phyloP scores from a whole-genome alignment of 2,888 invertebrate species.

The Ichneumoninae sp. region DNA sequence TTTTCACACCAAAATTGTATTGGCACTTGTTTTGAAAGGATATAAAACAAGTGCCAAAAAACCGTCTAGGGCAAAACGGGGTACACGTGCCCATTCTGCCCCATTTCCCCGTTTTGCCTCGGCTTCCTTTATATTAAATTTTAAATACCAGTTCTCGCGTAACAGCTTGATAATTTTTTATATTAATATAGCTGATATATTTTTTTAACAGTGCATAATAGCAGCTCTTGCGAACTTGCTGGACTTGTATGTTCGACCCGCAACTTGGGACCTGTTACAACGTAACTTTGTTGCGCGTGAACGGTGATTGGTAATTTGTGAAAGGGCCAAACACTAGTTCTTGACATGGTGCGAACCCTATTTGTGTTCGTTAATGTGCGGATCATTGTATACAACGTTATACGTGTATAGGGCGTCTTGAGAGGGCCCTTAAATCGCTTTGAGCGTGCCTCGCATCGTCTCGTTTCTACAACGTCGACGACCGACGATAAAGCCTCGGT shows the following conservation, averaged over 20 bases:
- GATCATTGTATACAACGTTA: not conserved
- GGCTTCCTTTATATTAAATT: not conserved
- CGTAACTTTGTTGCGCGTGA: not conserved
- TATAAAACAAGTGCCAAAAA: too few species aligned
- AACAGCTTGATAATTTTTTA: not conserved
- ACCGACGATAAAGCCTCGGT: constrained; percentile 28
- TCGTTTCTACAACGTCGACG: constrained; percentile 40
- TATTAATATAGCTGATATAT: not conserved
- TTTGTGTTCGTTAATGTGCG: not conserved
- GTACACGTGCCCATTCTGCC: too few species aligned
- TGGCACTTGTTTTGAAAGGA: too few species aligned
- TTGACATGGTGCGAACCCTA: not conserved
- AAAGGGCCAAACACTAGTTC: not conserved
- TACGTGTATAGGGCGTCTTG: not conserved
- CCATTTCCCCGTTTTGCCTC: too few species aligned
- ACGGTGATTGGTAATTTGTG: not conserved
- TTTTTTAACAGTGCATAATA: not conserved
- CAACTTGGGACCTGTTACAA: not conserved
- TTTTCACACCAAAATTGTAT: too few species aligned
- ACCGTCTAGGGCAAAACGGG: too few species aligned
- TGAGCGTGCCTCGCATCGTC: constrained; percentile 23
- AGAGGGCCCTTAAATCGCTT: constrained; percentile 18
- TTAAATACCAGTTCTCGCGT: not conserved
- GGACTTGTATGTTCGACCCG: not conserved
- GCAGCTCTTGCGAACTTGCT: not conserved